These are phyloP conservation scores for Notodonta dromedarius DNA, from an alignment of 2,888 invertebrate species.

Conservation along the genomic window DNA sequence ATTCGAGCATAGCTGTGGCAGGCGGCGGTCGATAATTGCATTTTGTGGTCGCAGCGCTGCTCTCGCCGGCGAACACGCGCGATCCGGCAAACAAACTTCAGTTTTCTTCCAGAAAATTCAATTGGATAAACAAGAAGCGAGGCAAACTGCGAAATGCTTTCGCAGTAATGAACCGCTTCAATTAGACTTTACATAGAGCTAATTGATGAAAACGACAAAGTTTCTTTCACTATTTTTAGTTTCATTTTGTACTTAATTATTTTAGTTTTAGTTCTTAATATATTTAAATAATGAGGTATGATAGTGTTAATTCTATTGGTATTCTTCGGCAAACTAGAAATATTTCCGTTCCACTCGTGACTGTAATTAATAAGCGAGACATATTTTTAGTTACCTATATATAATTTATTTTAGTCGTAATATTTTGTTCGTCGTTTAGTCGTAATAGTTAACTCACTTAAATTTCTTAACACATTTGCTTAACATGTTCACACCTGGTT, in stretches of 20 bases:
- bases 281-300: not conserved
- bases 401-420: too few relatives aligned
- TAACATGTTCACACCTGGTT: too few relatives aligned
- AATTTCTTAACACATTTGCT: too few relatives aligned
- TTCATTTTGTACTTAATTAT: not conserved
- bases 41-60: slow-evolving; percentile 77
- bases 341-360: too few relatives aligned
- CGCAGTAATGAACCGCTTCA: slow-evolving; percentile 26
- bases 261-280: not conserved
- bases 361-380: too few relatives aligned
- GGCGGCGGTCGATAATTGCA: slow-evolving; percentile 81
- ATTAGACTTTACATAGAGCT: slow-evolving; percentile 22
- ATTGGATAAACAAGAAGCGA: slow-evolving; percentile 56
- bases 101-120: slow-evolving; percentile 69
- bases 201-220: slow-evolving; percentile 12
- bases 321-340: too few relatives aligned
- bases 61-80: slow-evolving; percentile 68
- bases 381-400: too few relatives aligned
- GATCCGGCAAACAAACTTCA: slow-evolving; percentile 76
- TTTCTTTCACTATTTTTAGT: not conserved
- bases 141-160: slow-evolving; percentile 26
- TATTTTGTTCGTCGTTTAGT: too few relatives aligned
- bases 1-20: slow-evolving; percentile 74
- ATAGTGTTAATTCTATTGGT: too few relatives aligned
- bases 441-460: too few relatives aligned